Conservation (phyloP, 2,113 vertebrate genomes). For the Corythoichthys haematopterus region DNA sequence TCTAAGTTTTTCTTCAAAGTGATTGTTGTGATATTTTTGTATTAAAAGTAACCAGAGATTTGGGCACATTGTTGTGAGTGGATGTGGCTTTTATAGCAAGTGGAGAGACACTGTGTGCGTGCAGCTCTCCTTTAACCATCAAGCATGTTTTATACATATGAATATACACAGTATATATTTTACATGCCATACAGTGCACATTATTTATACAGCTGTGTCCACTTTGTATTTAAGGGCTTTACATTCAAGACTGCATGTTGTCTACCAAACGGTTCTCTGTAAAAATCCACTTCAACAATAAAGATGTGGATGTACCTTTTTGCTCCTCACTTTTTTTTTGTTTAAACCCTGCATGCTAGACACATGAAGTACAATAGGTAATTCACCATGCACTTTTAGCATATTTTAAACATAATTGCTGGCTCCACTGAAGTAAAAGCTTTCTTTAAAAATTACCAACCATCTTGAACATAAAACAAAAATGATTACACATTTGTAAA, state of each 20-base stretch:
- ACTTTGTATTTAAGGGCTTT: conserved; percentile 82
- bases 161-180: conserved; percentile 75
- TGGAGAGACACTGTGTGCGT: conserved; percentile 34
- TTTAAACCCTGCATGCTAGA: background rate
- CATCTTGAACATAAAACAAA: no score
- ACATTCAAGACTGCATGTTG: conserved; percentile 84
- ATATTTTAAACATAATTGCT: no score
- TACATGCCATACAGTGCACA: conserved; percentile 80
- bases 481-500: no score
- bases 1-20: conserved; percentile 79
- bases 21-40: conserved; percentile 69
- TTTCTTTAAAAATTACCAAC: no score
- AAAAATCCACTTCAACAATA: conserved; percentile 80
- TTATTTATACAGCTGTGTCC: conserved; percentile 83
- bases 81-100: conserved; percentile 52
- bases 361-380: background rate
- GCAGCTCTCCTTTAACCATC: conserved; percentile 63
- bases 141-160: conserved; percentile 74
- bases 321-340: conserved; percentile 32
- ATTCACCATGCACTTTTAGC: no score
- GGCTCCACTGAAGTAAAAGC: no score
- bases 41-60: conserved; percentile 66
- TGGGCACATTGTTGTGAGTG: conserved; percentile 60
- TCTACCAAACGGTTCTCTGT: conserved; percentile 72
- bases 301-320: conserved; percentile 74